Conservation (phyloP, 2,797 vertebrate species). For the Sebastes oblongus region DNA sequence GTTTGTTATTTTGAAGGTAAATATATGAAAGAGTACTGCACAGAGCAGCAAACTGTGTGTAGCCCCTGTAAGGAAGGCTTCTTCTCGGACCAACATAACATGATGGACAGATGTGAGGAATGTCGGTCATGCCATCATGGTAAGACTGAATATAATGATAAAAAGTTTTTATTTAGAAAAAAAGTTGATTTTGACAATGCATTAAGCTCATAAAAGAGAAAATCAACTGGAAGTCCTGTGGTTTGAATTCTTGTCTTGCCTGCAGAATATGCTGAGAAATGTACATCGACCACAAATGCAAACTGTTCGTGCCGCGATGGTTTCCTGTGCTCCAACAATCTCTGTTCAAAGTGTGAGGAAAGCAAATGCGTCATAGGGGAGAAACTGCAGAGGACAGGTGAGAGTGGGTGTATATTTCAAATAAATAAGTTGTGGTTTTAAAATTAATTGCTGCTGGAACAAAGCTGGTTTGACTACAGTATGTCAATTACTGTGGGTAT, state of each 20-base stretch:
- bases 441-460: not conserved
- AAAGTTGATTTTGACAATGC: not conserved
- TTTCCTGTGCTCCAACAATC: constrained; percentile 62
- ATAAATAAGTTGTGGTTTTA: not conserved
- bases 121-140: constrained; percentile 62
- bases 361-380: constrained; percentile 43
- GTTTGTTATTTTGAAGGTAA: constrained; percentile 54
- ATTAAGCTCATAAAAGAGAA: not conserved
- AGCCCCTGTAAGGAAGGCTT: constrained; percentile 20
- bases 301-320: constrained; percentile 58
- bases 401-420: not conserved
- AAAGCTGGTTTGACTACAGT: not conserved
- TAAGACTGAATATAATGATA: constrained; percentile 20
- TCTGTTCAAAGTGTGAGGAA: constrained; percentile 57
- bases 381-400: constrained; percentile 43
- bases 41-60: constrained; percentile 43
- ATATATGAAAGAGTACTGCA: constrained; percentile 38
- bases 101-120: constrained; percentile 40
- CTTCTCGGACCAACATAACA: not conserved
- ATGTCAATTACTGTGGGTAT: too few species aligned
- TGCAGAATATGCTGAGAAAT: constrained; percentile 54
- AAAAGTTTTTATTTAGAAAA: not conserved
- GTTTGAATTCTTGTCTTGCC: constrained; percentile 10
- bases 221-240: not conserved
- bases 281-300: constrained; percentile 50